Percentiles rank a stretch among this genome's conserved stretches.
These are phyloP conservation scores for Tetrao urogallus DNA, from an alignment of 2,113 vertebrate species.

Conservation along the genomic window DNA sequence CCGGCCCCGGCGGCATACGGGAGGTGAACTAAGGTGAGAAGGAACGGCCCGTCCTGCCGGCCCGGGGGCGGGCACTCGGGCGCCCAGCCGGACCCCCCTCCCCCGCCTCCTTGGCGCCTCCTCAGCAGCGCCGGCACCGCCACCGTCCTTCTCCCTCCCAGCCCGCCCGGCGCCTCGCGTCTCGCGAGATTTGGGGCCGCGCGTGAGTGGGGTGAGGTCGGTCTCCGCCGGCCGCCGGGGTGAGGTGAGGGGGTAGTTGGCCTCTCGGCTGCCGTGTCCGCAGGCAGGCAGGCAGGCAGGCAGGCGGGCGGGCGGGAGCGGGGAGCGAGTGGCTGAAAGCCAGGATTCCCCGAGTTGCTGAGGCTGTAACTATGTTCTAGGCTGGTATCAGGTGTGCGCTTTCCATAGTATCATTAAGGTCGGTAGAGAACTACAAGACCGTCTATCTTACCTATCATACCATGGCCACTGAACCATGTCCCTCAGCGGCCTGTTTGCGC, in stretches of 20 bases:
- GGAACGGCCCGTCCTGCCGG: background rate
- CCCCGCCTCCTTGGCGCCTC: background rate
- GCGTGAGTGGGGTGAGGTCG: rapidly evolving
- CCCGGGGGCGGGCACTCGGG: background rate
- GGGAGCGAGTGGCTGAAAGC: too few relatives aligned
- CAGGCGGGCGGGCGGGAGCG: too few relatives aligned
- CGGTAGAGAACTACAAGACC: too few relatives aligned
- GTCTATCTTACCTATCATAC: too few relatives aligned
- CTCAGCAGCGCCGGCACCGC: background rate
- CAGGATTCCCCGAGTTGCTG: too few relatives aligned
- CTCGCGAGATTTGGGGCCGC: background rate
- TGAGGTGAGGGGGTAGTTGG: too few relatives aligned
- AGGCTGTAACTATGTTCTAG: too few relatives aligned
- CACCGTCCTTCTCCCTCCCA: background rate
- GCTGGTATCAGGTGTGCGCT: rapidly evolving
- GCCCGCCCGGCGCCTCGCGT: background rate
- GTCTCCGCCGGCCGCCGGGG: background rate
- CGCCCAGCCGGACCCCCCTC: background rate
- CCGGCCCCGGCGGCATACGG: slow-evolving; percentile 8
- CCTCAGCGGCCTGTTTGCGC: too few relatives aligned
- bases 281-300: too few relatives aligned
- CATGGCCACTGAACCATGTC: too few relatives aligned
- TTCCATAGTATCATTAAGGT: too few relatives aligned
- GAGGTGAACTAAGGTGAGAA: background rate
- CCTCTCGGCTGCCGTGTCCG: too few relatives aligned